These are phyloP conservation scores for Capromys pilorides DNA, from an alignment of 2,797 vertebrate species.

Conservation along the genomic window DNA sequence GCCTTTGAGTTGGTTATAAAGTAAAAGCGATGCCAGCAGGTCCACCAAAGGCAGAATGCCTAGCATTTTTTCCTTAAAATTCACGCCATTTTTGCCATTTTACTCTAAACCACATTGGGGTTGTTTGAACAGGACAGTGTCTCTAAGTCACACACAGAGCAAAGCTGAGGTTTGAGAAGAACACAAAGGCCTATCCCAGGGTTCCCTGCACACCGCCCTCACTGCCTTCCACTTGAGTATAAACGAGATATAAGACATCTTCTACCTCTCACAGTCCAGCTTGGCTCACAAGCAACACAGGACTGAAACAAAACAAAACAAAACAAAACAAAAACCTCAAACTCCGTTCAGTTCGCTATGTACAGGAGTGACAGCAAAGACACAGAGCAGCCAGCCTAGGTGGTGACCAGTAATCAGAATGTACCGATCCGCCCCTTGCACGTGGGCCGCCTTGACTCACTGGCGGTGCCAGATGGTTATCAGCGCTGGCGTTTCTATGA, in stretches of 20 bases:
- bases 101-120: neutral
- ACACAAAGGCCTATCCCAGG: neutral
- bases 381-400: neutral
- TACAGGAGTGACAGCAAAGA: neutral
- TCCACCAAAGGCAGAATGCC: neutral
- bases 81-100: constrained; percentile 44
- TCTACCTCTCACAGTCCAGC: neutral
- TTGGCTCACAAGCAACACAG: neutral
- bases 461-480: neutral
- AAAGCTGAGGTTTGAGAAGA: constrained; percentile 8
- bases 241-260: neutral
- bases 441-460: neutral
- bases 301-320: neutral
- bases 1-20: constrained; percentile 33
- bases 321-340: neutral
- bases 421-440: neutral
- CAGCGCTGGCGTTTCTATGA: constrained; percentile 14
- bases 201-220: neutral
- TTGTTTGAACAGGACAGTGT: neutral
- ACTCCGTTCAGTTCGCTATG: neutral
- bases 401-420: constrained; percentile 5
- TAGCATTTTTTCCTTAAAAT: neutral
- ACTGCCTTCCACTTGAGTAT: neutral
- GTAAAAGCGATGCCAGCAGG: neutral
- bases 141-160: neutral